phyloP scores from a whole-genome alignment of 2,113 vertebrate species.

The Oncorhynchus gorbuscha region DNA sequence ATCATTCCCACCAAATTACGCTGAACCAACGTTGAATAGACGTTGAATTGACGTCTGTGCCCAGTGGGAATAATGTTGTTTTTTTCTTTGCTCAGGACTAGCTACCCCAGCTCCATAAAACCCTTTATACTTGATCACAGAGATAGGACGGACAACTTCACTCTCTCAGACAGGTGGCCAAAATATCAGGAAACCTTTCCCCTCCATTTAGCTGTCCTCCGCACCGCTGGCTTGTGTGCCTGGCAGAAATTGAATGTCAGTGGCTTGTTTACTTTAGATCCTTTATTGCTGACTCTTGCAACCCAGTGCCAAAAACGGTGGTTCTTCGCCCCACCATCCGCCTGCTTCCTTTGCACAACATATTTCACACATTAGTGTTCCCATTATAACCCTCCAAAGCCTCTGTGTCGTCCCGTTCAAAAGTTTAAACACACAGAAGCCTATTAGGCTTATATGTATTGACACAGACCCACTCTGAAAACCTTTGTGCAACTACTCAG shows the following conservation, averaged over 20 bases:
- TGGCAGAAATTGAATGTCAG: constrained; percentile 46
- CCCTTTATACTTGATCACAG: no score
- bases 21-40: no score
- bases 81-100: no score
- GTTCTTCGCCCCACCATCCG: constrained; percentile 50
- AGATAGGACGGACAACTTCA: not conserved
- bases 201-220: constrained; percentile 16
- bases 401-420: constrained; percentile 52
- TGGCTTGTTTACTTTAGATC: constrained; percentile 59
- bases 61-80: no score
- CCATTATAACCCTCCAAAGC: constrained; percentile 61
- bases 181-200: not conserved
- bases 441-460: constrained; percentile 69
- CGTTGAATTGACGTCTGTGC: no score
- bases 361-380: constrained; percentile 74
- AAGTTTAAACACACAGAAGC: constrained; percentile 65
- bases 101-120: no score
- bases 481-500: constrained; percentile 43
- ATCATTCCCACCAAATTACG: no score
- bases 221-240: constrained; percentile 21
- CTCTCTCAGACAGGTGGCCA: constrained; percentile 13
- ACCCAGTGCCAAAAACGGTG: constrained; percentile 63
- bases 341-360: constrained; percentile 67
- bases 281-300: constrained; percentile 62
- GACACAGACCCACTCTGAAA: constrained; percentile 49